These are phyloP conservation scores for Mareca strepera DNA, from an alignment of 2,797 vertebrate genomes.

Conservation along the genomic window DNA sequence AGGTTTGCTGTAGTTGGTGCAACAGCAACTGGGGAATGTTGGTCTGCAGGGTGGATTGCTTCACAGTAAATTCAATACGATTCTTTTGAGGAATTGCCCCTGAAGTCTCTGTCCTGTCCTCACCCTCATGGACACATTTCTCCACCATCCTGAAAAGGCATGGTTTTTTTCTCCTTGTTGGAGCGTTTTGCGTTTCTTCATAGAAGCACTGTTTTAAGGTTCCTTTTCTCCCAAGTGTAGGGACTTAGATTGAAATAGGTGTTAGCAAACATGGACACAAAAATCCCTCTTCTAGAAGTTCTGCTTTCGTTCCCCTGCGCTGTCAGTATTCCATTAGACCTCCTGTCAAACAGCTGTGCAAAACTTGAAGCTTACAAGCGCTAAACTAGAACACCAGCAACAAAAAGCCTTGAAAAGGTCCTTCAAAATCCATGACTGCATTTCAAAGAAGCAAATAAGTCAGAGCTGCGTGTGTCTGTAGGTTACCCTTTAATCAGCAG, in stretches of 20 bases:
- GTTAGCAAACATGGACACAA: neutral
- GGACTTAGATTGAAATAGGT: neutral
- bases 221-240: neutral
- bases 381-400: neutral
- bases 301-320: neutral
- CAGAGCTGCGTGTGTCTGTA: neutral
- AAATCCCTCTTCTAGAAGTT: neutral
- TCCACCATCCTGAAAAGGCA: neutral
- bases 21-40: neutral
- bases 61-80: fast-evolving
- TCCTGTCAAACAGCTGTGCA: neutral
- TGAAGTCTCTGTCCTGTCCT: neutral
- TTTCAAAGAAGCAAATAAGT: neutral
- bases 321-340: neutral
- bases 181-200: neutral
- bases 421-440: neutral
- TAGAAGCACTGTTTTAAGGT: neutral
- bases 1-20: neutral
- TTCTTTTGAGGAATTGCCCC: neutral
- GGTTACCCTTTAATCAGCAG: constrained; percentile 14
- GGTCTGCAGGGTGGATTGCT: neutral
- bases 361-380: neutral
- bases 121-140: neutral
- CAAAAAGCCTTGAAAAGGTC: neutral
- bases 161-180: neutral